Evolutionary conservation across 2,797 vertebrate genomes (phyloP).

Genomic region (Enteromius thamalakanensis): DNA sequence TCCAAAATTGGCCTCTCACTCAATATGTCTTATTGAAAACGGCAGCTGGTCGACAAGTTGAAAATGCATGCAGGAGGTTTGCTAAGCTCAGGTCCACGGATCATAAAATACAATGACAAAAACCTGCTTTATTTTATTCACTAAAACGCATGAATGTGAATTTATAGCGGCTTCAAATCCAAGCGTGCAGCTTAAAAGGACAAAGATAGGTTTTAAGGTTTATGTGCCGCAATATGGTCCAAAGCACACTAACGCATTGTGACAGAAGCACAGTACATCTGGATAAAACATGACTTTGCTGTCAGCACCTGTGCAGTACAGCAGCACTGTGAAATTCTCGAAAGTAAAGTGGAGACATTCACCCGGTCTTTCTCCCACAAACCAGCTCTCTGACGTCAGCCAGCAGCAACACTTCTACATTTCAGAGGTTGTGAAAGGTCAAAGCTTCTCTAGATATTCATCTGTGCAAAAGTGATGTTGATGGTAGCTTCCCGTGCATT

Average conservation of each 20-base stretch:
- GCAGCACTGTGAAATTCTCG: constrained; percentile 7
- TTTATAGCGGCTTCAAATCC: constrained; percentile 1
- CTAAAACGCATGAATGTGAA: background rate
- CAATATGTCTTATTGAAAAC: background rate
- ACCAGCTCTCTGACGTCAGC: background rate
- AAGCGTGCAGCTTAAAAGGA: background rate
- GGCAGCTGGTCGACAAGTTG: background rate
- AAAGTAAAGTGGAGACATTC: constrained; percentile 26
- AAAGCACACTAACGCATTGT: background rate
- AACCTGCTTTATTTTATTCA: background rate
- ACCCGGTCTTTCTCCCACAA: background rate
- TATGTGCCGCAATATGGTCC: background rate
- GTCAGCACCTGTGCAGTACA: constrained; percentile 27
- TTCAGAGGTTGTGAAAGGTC: background rate
- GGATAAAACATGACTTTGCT: constrained; percentile 42
- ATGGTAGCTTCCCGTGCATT: background rate
- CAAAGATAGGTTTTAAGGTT: background rate
- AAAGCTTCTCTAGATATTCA: constrained; percentile 16
- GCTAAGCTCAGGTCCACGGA: too few relatives aligned
- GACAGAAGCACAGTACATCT: constrained; percentile 8
- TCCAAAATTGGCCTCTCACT: constrained; percentile 20
- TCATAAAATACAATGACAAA: constrained; percentile 24
- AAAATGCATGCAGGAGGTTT: background rate
- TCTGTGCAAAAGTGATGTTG: background rate
- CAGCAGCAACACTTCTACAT: background rate